phyloP scores from a whole-genome alignment of 2,888 invertebrate species.

The Campopleginae sp. region DNA sequence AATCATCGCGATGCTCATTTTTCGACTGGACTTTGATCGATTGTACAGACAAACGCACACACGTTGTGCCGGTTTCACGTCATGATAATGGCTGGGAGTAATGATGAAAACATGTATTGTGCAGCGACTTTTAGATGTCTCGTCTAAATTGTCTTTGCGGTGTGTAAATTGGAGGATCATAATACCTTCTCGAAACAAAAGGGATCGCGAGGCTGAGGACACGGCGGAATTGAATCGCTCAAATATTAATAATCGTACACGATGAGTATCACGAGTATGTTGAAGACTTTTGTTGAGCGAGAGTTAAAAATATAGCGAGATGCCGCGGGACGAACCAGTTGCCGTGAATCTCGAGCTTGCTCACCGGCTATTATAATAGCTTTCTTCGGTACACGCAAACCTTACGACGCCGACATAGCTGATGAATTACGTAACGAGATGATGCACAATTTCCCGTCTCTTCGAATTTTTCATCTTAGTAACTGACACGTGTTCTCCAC shows the following conservation, averaged over 20 bases:
- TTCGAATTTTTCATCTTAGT: conserved; percentile 36
- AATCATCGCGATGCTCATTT: background rate
- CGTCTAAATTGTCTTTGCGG: background rate
- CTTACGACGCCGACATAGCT: conserved; percentile 55
- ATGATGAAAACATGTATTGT: background rate
- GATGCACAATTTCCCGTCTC: conserved; percentile 58
- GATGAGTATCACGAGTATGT: conserved; percentile 13
- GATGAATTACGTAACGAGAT: conserved; percentile 67
- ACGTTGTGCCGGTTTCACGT: background rate
- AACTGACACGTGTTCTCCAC: conserved; percentile 28
- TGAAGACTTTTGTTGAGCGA: background rate
- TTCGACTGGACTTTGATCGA: background rate
- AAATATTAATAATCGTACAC: conserved; percentile 39
- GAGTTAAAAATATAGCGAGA: background rate
- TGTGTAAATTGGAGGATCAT: conserved; percentile 1
- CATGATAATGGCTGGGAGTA: background rate
- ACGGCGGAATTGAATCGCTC: conserved; percentile 58
- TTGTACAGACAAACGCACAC: background rate
- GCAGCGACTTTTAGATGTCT: background rate
- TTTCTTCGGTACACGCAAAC: conserved; percentile 65
- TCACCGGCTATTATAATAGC: conserved; percentile 60
- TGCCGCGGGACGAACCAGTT: conserved; percentile 50
- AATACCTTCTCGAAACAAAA: conserved; percentile 33
- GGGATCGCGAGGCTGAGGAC: conserved; percentile 29
- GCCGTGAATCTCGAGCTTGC: conserved; percentile 49